These are phyloP conservation scores for Pangasius larnaudii DNA, from an alignment of 2,797 vertebrate species.

Conservation along the genomic window DNA sequence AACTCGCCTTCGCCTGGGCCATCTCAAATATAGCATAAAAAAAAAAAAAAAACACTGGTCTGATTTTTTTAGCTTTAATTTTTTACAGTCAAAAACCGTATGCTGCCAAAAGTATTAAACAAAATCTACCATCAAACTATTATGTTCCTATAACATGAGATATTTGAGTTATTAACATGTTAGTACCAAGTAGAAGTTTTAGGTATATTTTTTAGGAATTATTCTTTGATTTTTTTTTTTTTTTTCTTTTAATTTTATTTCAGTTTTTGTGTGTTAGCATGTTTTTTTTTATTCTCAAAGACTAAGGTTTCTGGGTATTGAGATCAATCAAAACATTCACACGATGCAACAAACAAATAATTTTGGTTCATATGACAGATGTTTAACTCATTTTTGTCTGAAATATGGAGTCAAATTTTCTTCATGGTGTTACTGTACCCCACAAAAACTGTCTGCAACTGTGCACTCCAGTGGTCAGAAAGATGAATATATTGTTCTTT, in stretches of 20 bases:
- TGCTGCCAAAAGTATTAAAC: background rate
- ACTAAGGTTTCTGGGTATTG: no score
- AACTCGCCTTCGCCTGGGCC: background rate
- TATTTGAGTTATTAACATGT: background rate
- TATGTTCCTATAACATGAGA: background rate
- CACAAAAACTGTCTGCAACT: no score
- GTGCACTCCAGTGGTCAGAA: no score
- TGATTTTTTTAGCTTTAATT: background rate
- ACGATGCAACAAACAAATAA: no score
- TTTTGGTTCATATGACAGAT: no score
- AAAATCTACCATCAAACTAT: background rate
- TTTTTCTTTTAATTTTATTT: background rate
- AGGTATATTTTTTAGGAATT: background rate
- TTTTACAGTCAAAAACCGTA: background rate
- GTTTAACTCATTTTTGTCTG: no score
- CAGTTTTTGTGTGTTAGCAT: background rate
- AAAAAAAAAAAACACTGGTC: no score
- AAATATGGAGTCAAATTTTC: no score
- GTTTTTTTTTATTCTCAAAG: background rate
- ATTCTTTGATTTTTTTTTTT: no score
- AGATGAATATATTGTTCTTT: no score
- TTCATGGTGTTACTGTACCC: no score
- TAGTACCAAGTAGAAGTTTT: background rate
- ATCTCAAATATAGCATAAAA: background rate
- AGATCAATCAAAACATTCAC: no score